phyloP scores from a whole-genome alignment of 2,113 vertebrate species.

The Corydoras maculifer region DNA sequence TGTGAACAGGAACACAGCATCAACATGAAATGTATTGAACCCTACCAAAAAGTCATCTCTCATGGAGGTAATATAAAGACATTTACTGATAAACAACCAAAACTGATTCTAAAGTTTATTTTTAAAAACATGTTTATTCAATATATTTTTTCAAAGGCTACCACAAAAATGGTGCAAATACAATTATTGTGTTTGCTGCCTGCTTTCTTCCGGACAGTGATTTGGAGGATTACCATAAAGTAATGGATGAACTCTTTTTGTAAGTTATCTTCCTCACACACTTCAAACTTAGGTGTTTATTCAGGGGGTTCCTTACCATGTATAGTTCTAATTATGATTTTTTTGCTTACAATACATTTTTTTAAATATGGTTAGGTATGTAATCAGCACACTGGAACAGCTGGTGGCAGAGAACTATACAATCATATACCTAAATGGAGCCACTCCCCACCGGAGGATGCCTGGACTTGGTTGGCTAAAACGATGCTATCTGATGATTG shows the following conservation, averaged over 20 bases:
- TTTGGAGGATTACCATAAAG: constrained; percentile 89
- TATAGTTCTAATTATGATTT: too few species aligned
- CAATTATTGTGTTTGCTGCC: constrained; percentile 97
- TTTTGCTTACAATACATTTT: too few species aligned
- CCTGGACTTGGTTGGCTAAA: constrained; percentile 95
- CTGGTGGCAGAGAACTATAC: constrained; percentile 99
- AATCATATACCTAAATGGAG: constrained; percentile 96
- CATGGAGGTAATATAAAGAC: constrained; percentile 79
- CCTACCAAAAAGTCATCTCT: constrained; percentile 90
- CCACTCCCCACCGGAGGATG: constrained; percentile 93
- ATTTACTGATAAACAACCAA: background rate
- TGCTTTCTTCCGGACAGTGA: constrained; percentile 97
- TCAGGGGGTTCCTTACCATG: too few species aligned
- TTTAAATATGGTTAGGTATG: constrained; percentile 68
- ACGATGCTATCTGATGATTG: constrained; percentile 98
- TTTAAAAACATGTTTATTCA: constrained; percentile 19
- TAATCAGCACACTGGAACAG: constrained; percentile 95
- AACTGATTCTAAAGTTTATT: background rate
- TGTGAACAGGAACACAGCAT: constrained; percentile 96
- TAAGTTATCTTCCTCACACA: constrained; percentile 62
- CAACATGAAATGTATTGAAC: constrained; percentile 96
- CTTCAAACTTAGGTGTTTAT: too few species aligned
- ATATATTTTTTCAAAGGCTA: constrained; percentile 73
- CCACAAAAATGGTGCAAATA: constrained; percentile 84
- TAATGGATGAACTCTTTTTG: constrained; percentile 99